Conservation (phyloP, 2,888 invertebrate genomes). For the Nezara viridula region DNA sequence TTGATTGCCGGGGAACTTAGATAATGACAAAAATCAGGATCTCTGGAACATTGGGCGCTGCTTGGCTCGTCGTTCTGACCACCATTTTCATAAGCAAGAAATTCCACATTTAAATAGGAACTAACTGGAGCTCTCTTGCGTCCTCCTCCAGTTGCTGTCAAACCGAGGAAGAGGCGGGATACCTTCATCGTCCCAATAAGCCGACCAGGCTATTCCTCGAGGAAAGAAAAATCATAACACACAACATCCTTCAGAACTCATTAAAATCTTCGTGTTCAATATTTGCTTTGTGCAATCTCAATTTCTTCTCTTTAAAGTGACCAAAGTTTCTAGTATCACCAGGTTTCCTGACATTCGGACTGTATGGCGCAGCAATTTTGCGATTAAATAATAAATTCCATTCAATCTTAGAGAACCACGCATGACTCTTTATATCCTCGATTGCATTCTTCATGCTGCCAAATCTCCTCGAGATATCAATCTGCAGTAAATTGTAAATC, state of each 20-base stretch:
- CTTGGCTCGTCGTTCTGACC: too few relatives aligned
- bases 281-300: not conserved
- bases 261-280: not conserved
- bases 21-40: not conserved
- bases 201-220: not conserved
- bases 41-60: not conserved
- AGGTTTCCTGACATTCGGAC: constrained; percentile 72
- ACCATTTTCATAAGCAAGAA: not conserved
- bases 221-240: not conserved
- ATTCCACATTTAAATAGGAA: not conserved
- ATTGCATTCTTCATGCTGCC: constrained; percentile 89
- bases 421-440: constrained; percentile 89
- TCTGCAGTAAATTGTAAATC: constrained; percentile 84
- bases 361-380: constrained; percentile 76
- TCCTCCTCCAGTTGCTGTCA: not conserved
- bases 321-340: constrained; percentile 83
- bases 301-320: constrained; percentile 72
- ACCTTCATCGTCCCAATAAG: not conserved
- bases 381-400: constrained; percentile 87
- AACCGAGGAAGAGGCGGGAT: not conserved
- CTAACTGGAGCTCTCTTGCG: not conserved
- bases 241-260: not conserved
- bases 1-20: not conserved
- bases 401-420: constrained; percentile 86
- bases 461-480: constrained; percentile 83